These are phyloP conservation scores for Polyodon spathula DNA, from an alignment of 2,113 vertebrate species.

Conservation along the genomic window DNA sequence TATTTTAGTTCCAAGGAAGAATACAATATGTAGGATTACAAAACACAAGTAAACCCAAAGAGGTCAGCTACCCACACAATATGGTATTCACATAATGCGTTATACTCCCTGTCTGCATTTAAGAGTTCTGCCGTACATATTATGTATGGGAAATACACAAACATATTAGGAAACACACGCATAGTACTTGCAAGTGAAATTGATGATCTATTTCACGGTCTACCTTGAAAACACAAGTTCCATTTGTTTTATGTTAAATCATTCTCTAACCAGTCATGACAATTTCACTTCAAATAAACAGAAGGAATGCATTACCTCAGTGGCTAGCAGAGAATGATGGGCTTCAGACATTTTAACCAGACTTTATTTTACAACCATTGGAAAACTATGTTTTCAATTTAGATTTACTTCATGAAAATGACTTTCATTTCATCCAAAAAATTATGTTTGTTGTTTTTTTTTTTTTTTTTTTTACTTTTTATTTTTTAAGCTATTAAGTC, in stretches of 20 bases:
- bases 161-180: not conserved
- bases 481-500: not conserved
- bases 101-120: too few species aligned
- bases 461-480: not conserved
- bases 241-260: constrained; percentile 79
- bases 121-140: too few species aligned
- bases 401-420: constrained; percentile 49
- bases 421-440: constrained; percentile 49
- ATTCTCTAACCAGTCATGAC: constrained; percentile 68
- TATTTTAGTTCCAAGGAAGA: not conserved
- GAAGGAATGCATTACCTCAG: constrained; percentile 69
- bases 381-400: constrained; percentile 69
- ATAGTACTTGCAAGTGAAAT: constrained; percentile 51
- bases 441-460: not conserved
- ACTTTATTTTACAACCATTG: constrained; percentile 54
- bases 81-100: too few species aligned
- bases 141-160: too few species aligned
- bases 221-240: constrained; percentile 60
- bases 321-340: constrained; percentile 72
- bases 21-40: not conserved
- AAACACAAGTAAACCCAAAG: not conserved
- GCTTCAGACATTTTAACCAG: constrained; percentile 68
- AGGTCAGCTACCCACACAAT: too few species aligned
- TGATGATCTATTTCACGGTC: not conserved
- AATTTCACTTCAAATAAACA: constrained; percentile 75